Percentiles rank a stretch among this genome's conserved stretches.
Evolutionary conservation across 1,140 invertebrate genomes (phyloP).

Genomic region (Colletes gigas): DNA sequence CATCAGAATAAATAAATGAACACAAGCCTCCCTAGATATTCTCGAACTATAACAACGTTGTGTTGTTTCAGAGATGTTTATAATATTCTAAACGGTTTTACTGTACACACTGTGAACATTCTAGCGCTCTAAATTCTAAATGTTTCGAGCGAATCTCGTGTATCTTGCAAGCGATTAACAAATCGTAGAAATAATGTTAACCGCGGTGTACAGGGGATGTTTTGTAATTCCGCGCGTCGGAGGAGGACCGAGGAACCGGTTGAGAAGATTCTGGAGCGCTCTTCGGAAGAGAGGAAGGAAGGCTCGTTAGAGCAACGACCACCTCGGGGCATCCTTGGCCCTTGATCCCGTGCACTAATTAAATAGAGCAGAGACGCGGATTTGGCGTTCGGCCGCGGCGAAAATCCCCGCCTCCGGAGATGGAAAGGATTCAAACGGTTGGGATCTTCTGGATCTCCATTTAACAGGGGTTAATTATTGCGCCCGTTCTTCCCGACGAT

Average conservation of each 20-base stretch:
- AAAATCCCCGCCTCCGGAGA: constrained; percentile 6
- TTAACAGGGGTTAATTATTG: constrained; percentile 20
- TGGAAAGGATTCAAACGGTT: not conserved
- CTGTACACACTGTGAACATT: no score
- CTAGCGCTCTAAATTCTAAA: no score
- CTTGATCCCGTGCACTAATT: constrained; percentile 56
- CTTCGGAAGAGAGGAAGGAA: not conserved
- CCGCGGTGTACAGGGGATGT: no score
- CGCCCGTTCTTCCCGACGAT: not conserved
- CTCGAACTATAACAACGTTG: no score
- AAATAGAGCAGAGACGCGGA: constrained; percentile 48
- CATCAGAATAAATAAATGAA: no score
- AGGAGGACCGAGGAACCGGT: not conserved
- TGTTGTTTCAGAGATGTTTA: no score
- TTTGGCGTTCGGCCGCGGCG: constrained; percentile 11
- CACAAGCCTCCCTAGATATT: no score
- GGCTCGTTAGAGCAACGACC: constrained; percentile 36
- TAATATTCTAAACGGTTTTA: no score
- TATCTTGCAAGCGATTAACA: no score
- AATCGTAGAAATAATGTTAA: no score
- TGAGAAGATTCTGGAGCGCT: constrained; percentile 8
- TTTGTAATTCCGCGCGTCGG: not conserved
- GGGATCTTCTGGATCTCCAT: not conserved
- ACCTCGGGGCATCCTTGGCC: constrained; percentile 32
- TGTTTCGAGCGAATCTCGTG: no score